Evolutionary conservation across 1,140 invertebrate species (phyloP), one percentile per base, ranked within the genome.

Genomic region (Marisa cornuarietis): DNA sequence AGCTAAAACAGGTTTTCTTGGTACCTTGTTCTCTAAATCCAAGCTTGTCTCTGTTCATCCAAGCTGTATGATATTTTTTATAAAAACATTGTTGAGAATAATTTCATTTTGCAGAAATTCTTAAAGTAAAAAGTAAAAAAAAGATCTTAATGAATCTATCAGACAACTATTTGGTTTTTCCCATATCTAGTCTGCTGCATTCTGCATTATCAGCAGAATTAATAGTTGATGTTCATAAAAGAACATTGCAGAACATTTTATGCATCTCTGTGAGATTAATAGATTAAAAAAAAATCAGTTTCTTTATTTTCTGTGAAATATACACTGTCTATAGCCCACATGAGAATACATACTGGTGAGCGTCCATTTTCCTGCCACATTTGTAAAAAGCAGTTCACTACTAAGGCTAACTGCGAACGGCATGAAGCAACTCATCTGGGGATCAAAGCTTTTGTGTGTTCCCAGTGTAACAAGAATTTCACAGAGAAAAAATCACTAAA

Each of bases 311-410:
- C 58, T 42, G 4, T 6, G 16, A 13, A 58, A 24, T 58, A 16
- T 73, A 9, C 49, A 62, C 26, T n/a, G 68, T n/a, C 79, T 76
- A 22, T 62, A 87, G 91, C 86, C 16, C 88, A 90, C 58, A 85
- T 88, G 80, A 82, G 88, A 71, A 86, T 82, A 62, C 88, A 90
- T 72, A 88, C 88, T 7, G 88, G 97, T 0, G 97, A 98, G 90
- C 98, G 98, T 85, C 97, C 97, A 0, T 99, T 98, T 92, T 95
- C 95, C 26, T 99, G 97, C 90, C 94, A 95, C 74, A 95, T 97
- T 86, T 99, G 97, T 90, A 94, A 95, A 85, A 93, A 97, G 22
- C 96, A 96, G 1, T 99, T 99, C 90, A 97, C 97, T 31, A 97
- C 98, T 91, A 93, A 97, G 75, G 98, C 96, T 51, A 99, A 99